Base-by-base conservation (phyloP, 2,113 vertebrate species). In the Gallinago media region DNA sequence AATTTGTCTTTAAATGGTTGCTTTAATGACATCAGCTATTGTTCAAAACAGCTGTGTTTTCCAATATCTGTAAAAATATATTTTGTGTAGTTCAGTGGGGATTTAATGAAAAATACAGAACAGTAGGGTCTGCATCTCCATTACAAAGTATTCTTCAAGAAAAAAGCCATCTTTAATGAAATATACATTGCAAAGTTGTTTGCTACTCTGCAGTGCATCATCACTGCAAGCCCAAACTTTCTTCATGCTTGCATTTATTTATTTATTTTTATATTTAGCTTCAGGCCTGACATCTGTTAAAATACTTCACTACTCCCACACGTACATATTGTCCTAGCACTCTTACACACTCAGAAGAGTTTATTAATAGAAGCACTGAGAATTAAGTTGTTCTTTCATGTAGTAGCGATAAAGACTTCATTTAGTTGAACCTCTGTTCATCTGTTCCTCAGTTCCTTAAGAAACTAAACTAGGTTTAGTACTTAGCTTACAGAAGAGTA, bases 241-340 rank as follows among this genome's bases (percentile, higher is more conserved):
- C 58, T 80, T 94, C 74, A 79, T n/a, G 91, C 89, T 87, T 87
- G 94, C 94, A 75, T 97, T 89, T 91, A 42, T 91, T 80, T 94
- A 74, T 93, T 89, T 83, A 94, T 79, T 94, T 95, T 89, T 90
- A 92, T 67, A 65, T 94, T 93, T 97, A 94, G 96, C 97, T 96
- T 68, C 63, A 92, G 94, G 94, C 96, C 73, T 93, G 95, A 96
- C 97, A 98, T 98, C 97, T 97, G 96, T 91, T 96, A 72, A 84
- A 94, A 72, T 82, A 52, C 89, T 97, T 89, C 38, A 36, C 10
- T 75, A 26, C 77, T 94, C 83, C 88, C 76, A 92, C 96, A 91
- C 94, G 73, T 62, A 16, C 84, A 75, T 13, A 40, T 36, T 91
- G 34, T 70, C 42, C 65, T 56, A 91, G 38, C 55, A 34, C 65